A percentile compares a stretch with the other conserved stretches of the same genome.
These are phyloP conservation scores for Eulemur mongoz DNA, from an alignment of 2,797 vertebrate species.

Conservation along the genomic window DNA sequence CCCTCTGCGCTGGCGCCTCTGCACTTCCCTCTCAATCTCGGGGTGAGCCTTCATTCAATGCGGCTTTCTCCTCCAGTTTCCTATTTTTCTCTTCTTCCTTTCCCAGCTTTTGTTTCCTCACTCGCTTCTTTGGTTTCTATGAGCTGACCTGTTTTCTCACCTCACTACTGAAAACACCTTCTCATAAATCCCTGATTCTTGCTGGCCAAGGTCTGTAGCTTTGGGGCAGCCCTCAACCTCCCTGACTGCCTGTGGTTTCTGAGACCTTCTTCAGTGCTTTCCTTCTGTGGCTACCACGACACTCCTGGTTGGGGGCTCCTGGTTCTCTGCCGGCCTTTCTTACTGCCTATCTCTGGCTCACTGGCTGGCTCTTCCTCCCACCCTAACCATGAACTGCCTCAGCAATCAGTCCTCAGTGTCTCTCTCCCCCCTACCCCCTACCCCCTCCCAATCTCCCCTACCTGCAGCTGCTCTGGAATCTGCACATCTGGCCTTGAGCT, in stretches of 20 bases:
- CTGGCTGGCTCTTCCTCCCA: background rate
- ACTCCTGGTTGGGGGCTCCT: background rate
- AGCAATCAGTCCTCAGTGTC: background rate
- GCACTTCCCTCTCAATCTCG: background rate
- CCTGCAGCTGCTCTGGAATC: background rate
- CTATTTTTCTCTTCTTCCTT: background rate
- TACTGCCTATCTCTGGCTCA: background rate
- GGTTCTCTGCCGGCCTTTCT: background rate
- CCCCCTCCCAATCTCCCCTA: background rate
- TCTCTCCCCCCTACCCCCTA: background rate
- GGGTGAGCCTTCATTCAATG: background rate
- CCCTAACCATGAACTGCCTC: background rate
- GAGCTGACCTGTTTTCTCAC: background rate
- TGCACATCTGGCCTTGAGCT: background rate
- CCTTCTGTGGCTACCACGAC: background rate
- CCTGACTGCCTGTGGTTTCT: background rate
- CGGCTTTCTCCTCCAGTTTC: background rate
- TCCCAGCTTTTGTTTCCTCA: background rate
- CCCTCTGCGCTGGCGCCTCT: background rate
- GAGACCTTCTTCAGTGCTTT: background rate
- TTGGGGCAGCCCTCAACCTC: background rate
- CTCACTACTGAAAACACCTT: background rate
- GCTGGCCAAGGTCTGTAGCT: background rate
- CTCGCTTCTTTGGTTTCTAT: background rate
- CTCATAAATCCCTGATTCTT: background rate